These are phyloP conservation scores for Psilopogon haemacephalus DNA, from an alignment of 2,113 vertebrate genomes.

Conservation along the genomic window DNA sequence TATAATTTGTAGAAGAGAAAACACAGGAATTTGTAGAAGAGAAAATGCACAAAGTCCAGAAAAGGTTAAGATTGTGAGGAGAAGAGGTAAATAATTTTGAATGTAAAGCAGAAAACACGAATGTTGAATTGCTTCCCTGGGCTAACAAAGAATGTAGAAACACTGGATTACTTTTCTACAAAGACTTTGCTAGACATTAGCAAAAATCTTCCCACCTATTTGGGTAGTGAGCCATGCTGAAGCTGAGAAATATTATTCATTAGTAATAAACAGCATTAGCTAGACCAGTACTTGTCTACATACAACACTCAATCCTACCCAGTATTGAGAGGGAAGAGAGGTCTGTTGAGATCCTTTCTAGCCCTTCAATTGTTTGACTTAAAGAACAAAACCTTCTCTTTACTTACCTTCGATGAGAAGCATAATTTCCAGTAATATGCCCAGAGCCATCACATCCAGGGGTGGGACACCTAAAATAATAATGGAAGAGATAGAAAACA, in stretches of 20 bases:
- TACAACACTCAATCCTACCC: neutral
- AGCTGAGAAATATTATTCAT: neutral
- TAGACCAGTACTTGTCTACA: neutral
- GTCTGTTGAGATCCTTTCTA: neutral
- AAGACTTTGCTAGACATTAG: neutral
- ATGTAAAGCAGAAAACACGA: neutral
- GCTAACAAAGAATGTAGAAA: neutral
- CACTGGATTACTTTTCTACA: neutral
- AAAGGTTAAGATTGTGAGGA: neutral
- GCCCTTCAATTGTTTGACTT: neutral
- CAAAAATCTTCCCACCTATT: neutral
- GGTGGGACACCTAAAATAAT: slow-evolving; percentile 91
- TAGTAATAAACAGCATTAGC: neutral
- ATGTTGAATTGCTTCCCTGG: neutral
- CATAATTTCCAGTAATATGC: slow-evolving; percentile 99
- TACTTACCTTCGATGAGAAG: slow-evolving; percentile 95
- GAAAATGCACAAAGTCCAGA: neutral
- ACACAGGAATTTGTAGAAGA: neutral
- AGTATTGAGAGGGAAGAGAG: neutral
- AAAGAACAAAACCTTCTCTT: neutral
- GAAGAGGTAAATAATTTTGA: neutral
- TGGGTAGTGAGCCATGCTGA: neutral
- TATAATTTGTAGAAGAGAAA: neutral
- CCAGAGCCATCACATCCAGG: slow-evolving; percentile 98
- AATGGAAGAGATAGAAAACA: slow-evolving; percentile 42